Base-by-base conservation (phyloP, 2,113 vertebrate genomes). In the Muntiacus muntjak region DNA sequence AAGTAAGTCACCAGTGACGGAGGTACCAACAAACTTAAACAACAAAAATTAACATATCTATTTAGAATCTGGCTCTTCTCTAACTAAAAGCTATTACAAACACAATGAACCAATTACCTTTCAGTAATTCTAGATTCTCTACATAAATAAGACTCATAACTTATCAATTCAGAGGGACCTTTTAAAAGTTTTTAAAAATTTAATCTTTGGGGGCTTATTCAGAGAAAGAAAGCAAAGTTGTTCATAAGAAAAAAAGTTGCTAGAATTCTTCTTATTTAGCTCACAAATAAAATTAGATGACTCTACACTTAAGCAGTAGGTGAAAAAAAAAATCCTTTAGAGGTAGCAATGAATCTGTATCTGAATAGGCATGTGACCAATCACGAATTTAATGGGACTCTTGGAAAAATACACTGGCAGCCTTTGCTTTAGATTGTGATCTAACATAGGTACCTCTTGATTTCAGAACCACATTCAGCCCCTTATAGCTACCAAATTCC, bases 251-350 rank as follows among this genome's bases (percentile, higher is more conserved):
- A 93, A 93, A 91, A 92, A 45, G 30, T 88, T 50, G 26, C 71
- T 89, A 88, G 78, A 86, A 78, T 91, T 88, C 67, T 76, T 86
- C 55, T 82, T 82, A 45, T 26, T 97, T 91, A 87, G 15, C 28
- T 97, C 62, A 94, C 87, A 89, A 91, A 95, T 26, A 92, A 95
- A 97, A 92, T 78, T 96, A 94, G 19, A 52, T 81, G 62, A 87
- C 76, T 85, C 47, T 23, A 43, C 26, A 47, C 57, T 88, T 76
- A 78, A 90, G n/a, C 16, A 93, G 67, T 1, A 33, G 55, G 43
- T 28, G 16, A 2, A 6, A 17, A 25, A 88, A 81, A 5, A 94
- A 89, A 76, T 85, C 21, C 45, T 89, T 82, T 67, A 82, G 58
- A 94, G 5, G 40, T 45, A 52, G 62, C 3, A 13, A 30, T 79